These are phyloP conservation scores for Pimpla rufipes DNA, from an alignment of 2,888 invertebrate genomes.

Conservation along the genomic window DNA sequence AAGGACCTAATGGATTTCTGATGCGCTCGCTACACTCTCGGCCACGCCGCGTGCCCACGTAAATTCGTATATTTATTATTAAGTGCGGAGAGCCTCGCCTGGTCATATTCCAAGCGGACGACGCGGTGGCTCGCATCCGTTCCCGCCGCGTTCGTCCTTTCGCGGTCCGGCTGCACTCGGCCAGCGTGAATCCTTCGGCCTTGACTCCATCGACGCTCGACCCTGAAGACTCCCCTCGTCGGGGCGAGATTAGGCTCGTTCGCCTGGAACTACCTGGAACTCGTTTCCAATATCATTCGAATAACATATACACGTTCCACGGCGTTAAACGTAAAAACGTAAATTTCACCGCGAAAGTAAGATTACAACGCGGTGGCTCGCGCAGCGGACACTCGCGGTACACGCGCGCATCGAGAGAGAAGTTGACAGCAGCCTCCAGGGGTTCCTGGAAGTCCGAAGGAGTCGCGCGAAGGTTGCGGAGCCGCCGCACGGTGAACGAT, in stretches of 20 bases:
- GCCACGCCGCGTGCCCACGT: conserved; percentile 72
- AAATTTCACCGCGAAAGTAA: conserved; percentile 42
- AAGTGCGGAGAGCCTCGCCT: conserved; percentile 56
- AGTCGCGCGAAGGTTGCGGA: conserved; percentile 44
- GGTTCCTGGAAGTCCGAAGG: conserved; percentile 62
- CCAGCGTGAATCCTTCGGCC: conserved; percentile 76
- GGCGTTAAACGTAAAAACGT: conserved; percentile 40
- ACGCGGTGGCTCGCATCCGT: conserved; percentile 26
- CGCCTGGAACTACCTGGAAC: conserved; percentile 43
- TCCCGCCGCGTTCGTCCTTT: neutral
- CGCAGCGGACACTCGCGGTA: neutral
- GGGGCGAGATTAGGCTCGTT: conserved; percentile 33
- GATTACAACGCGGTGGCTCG: neutral
- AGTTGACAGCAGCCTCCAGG: conserved; percentile 25
- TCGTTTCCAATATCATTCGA: conserved; percentile 56
- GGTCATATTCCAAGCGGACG: too few species aligned
- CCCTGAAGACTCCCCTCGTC: conserved; percentile 21
- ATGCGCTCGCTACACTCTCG: conserved; percentile 68
- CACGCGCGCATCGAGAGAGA: too few species aligned
- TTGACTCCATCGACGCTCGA: conserved; percentile 42
- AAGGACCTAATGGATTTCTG: conserved; percentile 80
- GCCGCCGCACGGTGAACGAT: conserved; percentile 52
- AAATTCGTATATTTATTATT: conserved; percentile 68
- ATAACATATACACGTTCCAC: conserved; percentile 36
- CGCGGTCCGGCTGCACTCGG: conserved; percentile 73